Percentiles rank a stretch among this genome's conserved stretches.
Evolutionary conservation across 1,140 invertebrate species (phyloP).

Genomic region (Drosophila gunungcola): DNA sequence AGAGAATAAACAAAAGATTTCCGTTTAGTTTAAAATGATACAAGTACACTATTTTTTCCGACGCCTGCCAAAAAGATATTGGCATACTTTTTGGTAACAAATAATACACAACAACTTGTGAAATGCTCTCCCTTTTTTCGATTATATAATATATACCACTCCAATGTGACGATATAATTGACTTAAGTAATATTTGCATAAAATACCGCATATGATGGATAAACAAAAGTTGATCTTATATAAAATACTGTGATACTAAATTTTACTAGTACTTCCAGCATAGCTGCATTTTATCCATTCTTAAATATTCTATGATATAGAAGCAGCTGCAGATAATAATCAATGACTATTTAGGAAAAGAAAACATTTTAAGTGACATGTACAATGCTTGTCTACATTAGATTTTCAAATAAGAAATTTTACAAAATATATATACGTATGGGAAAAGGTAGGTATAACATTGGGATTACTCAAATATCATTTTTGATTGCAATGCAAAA

Average conservation of each 20-base stretch:
- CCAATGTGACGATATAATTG: slow-evolving; percentile 39
- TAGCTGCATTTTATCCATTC: slow-evolving; percentile 85
- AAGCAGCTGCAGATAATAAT: slow-evolving; percentile 50
- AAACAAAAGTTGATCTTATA: slow-evolving; percentile 83
- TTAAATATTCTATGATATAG: slow-evolving; percentile 83
- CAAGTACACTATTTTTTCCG: neutral
- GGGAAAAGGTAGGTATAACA: slow-evolving; percentile 3
- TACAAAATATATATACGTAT: slow-evolving; percentile 26
- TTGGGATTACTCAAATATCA: slow-evolving; percentile 25
- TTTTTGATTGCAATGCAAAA: slow-evolving; percentile 15
- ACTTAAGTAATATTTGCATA: slow-evolving; percentile 49
- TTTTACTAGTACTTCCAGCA: slow-evolving; percentile 85
- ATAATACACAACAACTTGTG: slow-evolving; percentile 13
- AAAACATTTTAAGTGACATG: slow-evolving; percentile 17
- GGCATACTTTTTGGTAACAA: neutral
- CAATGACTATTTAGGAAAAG: slow-evolving; percentile 39
- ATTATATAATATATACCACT: slow-evolving; percentile 28
- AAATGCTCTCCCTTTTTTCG: slow-evolving; percentile 20
- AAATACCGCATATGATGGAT: slow-evolving; percentile 43
- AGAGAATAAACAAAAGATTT: neutral
- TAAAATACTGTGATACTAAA: slow-evolving; percentile 85
- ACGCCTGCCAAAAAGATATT: slow-evolving; percentile 10
- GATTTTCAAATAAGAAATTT: slow-evolving; percentile 45
- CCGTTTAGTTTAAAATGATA: neutral
- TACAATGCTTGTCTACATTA: slow-evolving; percentile 39